Conservation (phyloP, 2,888 invertebrate genomes). For the Acanthosoma haemorrhoidale region DNA sequence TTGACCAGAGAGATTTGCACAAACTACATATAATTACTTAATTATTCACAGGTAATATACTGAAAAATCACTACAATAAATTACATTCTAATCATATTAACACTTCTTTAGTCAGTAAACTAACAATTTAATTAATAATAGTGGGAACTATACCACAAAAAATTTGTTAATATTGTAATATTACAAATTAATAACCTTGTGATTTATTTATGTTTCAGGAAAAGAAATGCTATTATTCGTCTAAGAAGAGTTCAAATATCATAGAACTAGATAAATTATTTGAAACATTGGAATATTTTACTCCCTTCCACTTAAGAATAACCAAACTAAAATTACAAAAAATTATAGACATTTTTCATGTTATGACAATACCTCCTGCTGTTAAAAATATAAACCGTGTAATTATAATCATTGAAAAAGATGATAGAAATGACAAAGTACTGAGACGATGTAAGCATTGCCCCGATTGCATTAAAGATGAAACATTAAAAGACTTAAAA, state of each 20-base stretch:
- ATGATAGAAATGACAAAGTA: neutral
- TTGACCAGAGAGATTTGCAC: too few species aligned
- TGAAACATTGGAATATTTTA: neutral
- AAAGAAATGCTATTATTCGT: neutral
- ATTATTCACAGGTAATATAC: too few species aligned
- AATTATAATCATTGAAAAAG: neutral
- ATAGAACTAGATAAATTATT: neutral
- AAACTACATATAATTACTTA: too few species aligned
- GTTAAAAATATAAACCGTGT: neutral
- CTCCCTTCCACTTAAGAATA: too few species aligned
- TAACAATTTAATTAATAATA: too few species aligned
- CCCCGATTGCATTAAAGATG: neutral
- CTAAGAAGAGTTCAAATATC: neutral
- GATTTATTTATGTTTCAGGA: neutral
- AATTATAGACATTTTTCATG: neutral
- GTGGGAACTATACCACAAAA: too few species aligned
- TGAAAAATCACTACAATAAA: too few species aligned
- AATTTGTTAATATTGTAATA: too few species aligned
- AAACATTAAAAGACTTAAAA: neutral
- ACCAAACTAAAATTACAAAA: too few species aligned
- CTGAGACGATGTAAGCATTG: neutral
- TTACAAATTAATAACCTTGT: too few species aligned
- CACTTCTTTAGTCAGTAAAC: too few species aligned
- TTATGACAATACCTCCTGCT: neutral
- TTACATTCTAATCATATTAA: too few species aligned